Evolutionary conservation across 64 coral and sea anemone species (phyloP).

Genomic region (Montipora cactus): DNA sequence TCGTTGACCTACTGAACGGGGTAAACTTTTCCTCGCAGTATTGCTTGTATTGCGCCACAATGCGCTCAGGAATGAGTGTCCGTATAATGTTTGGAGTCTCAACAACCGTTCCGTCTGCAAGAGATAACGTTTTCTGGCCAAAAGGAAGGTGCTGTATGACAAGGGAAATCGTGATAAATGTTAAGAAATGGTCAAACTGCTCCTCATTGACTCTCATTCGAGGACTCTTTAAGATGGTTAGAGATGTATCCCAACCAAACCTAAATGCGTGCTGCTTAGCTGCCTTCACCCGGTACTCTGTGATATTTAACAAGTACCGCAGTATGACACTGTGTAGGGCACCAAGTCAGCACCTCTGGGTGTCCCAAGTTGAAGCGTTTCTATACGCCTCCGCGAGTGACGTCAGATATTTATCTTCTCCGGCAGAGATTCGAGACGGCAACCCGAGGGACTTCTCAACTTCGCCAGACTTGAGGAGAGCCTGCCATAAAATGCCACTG

Average conservation of each 20-base stretch:
- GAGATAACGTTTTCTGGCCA: neutral
- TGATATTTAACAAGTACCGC: neutral
- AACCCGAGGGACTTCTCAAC: conserved; percentile 23
- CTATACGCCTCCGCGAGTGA: conserved; percentile 29
- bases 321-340: conserved; percentile 11
- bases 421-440: neutral
- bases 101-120: neutral
- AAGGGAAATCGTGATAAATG: conserved; percentile 45
- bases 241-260: conserved; percentile 3
- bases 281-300: conserved; percentile 13
- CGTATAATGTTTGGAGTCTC: conserved; percentile 11
- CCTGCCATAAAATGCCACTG: conserved; percentile 9
- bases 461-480: neutral
- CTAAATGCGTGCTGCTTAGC: conserved; percentile 1
- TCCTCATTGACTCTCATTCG: neutral
- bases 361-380: conserved; percentile 27
- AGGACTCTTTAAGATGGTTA: neutral
- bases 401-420: conserved; percentile 22
- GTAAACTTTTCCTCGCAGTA: conserved; percentile 3
- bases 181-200: conserved; percentile 47
- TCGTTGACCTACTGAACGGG: neutral
- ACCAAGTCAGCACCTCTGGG: conserved; percentile 24
- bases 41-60: conserved; percentile 15
- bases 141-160: conserved; percentile 29
- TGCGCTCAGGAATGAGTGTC: neutral